Conservation (phyloP, 2,888 invertebrate species). For the Glaucopsyche alexis region DNA sequence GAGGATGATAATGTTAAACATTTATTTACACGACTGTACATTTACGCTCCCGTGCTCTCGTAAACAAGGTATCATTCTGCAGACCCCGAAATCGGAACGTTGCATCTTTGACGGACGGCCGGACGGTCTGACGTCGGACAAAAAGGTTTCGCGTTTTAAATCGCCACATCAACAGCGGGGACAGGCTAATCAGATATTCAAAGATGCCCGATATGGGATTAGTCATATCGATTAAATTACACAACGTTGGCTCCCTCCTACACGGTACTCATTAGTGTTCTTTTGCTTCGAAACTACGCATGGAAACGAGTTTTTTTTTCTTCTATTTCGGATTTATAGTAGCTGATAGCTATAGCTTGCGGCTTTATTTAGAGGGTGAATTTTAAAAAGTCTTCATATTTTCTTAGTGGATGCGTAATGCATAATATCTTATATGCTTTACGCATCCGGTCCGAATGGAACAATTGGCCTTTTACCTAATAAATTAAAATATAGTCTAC, state of each 20-base stretch:
- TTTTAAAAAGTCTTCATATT: too few species aligned
- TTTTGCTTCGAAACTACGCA: conserved; percentile 3
- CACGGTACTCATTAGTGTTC: neutral
- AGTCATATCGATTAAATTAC: conserved; percentile 27
- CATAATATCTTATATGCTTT: too few species aligned
- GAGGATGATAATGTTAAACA: neutral
- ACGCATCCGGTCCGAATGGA: too few species aligned
- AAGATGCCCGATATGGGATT: conserved; percentile 24
- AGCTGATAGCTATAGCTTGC: neutral
- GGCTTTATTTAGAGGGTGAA: neutral
- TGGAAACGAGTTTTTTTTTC: neutral
- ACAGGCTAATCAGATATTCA: conserved; percentile 56
- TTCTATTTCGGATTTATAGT: neutral
- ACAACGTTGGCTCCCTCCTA: conserved; percentile 13
- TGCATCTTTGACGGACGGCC: conserved; percentile 65
- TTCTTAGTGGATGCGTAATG: too few species aligned
- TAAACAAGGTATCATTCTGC: conserved; percentile 53
- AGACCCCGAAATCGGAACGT: conserved; percentile 73
- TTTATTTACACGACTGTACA: conserved; percentile 7
- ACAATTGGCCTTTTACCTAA: too few species aligned
- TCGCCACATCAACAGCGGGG: conserved; percentile 58
- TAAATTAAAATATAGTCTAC: too few species aligned
- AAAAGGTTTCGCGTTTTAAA: conserved; percentile 70
- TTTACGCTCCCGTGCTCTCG: conserved; percentile 41
- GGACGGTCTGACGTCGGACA: conserved; percentile 57